Conservation (phyloP, 1,140 invertebrate species). For the Homarus americanus region DNA sequence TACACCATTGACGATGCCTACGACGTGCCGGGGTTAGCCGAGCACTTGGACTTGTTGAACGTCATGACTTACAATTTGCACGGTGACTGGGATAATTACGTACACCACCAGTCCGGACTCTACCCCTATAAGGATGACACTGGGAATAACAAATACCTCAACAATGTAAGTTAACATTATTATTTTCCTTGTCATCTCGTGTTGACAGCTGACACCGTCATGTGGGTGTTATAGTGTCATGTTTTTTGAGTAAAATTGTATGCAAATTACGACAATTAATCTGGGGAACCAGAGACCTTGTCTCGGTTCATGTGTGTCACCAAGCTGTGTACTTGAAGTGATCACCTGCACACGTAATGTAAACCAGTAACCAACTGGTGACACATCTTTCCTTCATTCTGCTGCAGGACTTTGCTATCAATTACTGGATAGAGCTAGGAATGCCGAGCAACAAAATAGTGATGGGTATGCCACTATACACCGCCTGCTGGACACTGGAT, state of each 20-base stretch:
- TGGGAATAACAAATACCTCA: constrained; percentile 77
- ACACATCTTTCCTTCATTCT: not conserved
- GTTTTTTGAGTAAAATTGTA: too few species aligned
- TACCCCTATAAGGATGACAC: constrained; percentile 69
- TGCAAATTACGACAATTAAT: not conserved
- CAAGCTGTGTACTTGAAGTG: too few species aligned
- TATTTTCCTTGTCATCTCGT: too few species aligned
- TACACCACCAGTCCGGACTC: constrained; percentile 79
- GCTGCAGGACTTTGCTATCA: constrained; percentile 81
- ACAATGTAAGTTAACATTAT: constrained; percentile 80
- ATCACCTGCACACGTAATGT: not conserved
- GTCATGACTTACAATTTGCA: constrained; percentile 80
- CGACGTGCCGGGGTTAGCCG: constrained; percentile 78
- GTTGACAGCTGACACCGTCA: too few species aligned
- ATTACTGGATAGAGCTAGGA: constrained; percentile 83
- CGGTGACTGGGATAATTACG: constrained; percentile 76
- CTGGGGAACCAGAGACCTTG: not conserved
- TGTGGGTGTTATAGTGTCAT: too few species aligned
- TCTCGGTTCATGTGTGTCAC: too few species aligned
- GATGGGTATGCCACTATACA: constrained; percentile 83
- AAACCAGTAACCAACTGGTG: not conserved
- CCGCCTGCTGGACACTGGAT: constrained; percentile 83
- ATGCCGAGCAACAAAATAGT: constrained; percentile 82
- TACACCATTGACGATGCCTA: constrained; percentile 78
- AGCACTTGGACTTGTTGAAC: constrained; percentile 79